Conservation (phyloP, 2,113 vertebrate genomes). For the Empidonax alnorum region DNA sequence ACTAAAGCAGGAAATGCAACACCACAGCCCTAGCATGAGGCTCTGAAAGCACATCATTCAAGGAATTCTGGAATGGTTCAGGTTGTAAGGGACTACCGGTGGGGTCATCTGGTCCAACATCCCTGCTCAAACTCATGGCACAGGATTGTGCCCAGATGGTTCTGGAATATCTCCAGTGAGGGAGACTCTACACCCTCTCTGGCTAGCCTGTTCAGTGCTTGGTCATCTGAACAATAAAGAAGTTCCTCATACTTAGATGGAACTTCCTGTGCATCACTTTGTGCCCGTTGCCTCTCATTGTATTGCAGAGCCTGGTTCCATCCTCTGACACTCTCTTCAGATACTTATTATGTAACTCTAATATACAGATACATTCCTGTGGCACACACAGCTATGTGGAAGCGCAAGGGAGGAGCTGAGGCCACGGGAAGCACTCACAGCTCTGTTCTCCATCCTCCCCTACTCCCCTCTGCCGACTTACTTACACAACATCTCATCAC, state of each 20-base stretch:
- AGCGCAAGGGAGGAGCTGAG: background rate
- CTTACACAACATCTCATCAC: background rate
- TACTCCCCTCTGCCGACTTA: background rate
- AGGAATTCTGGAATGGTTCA: background rate
- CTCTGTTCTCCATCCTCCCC: background rate
- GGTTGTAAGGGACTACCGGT: background rate
- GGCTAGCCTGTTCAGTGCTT: background rate
- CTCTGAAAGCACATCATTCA: background rate
- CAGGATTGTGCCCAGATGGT: background rate
- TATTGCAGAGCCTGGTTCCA: background rate
- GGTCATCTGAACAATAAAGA: background rate
- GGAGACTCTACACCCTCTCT: background rate
- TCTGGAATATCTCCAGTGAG: background rate
- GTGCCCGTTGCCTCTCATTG: background rate
- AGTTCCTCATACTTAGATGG: background rate
- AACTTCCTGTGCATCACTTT: background rate
- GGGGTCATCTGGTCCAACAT: background rate
- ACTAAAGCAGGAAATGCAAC: background rate
- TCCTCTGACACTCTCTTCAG: background rate
- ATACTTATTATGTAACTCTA: background rate
- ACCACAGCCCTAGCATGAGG: background rate
- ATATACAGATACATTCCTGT: background rate
- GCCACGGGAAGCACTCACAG: background rate
- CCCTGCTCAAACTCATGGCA: background rate
- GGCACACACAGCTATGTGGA: accelerated